These are phyloP conservation scores for Calyptomena viridis DNA, from an alignment of 2,113 vertebrate species.

Conservation along the genomic window DNA sequence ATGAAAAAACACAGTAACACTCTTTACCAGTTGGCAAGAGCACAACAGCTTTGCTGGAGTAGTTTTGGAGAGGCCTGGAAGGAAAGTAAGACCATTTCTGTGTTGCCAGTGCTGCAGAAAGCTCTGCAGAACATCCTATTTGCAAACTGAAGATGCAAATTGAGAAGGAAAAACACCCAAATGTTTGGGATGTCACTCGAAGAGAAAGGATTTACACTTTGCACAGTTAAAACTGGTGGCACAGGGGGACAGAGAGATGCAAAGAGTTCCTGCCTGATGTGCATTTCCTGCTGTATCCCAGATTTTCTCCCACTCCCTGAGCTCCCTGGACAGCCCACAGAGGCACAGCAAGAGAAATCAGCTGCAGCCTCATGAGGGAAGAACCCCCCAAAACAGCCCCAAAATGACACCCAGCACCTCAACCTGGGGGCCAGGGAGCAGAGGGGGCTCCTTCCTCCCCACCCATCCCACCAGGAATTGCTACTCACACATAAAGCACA, in stretches of 20 bases:
- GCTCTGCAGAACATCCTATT: fast-evolving
- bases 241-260: not conserved
- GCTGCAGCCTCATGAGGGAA: not conserved
- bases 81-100: not conserved
- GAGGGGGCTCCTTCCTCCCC: not conserved
- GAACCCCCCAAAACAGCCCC: not conserved
- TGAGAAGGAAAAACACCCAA: not conserved
- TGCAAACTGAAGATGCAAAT: not conserved
- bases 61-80: not conserved
- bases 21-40: not conserved
- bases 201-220: not conserved
- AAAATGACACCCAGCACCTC: fast-evolving
- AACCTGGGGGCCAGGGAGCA: not conserved
- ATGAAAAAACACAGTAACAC: not conserved
- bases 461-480: not conserved
- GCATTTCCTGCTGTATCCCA: not conserved
- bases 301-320: not conserved
- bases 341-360: not conserved
- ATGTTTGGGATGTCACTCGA: not conserved
- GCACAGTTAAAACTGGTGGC: not conserved
- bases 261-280: not conserved
- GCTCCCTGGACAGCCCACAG: not conserved
- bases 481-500: slow-evolving; percentile 95
- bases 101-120: not conserved
- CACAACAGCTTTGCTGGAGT: not conserved